These are phyloP conservation scores for Eulimnadia texana DNA, from an alignment of 1,140 invertebrate species.

Conservation along the genomic window DNA sequence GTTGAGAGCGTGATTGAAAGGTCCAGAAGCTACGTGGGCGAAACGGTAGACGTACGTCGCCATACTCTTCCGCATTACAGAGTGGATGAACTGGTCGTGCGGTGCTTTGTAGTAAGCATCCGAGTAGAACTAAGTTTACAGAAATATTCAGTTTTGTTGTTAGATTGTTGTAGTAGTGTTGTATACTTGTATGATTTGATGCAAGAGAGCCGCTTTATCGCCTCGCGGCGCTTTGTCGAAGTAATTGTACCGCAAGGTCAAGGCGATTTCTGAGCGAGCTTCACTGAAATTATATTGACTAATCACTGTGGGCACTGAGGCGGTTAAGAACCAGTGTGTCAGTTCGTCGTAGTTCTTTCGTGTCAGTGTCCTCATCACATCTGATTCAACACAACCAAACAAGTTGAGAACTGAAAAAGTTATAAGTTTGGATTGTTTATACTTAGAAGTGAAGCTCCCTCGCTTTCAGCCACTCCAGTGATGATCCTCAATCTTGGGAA, in stretches of 20 bases:
- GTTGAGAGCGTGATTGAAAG: constrained; percentile 26
- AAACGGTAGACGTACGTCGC: constrained; percentile 29
- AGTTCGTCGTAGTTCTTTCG: constrained; percentile 33
- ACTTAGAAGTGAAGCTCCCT: constrained; percentile 27
- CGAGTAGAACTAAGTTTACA: constrained; percentile 27
- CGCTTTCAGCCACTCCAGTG: constrained; percentile 42
- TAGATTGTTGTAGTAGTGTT: not conserved
- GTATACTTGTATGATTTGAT: constrained; percentile 23
- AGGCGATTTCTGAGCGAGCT: constrained; percentile 24
- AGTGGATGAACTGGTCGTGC: constrained; percentile 24
- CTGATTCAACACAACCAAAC: no score
- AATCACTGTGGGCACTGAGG: constrained; percentile 33
- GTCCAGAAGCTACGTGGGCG: constrained; percentile 32
- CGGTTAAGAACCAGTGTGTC: constrained; percentile 33
- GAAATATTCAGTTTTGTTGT: not conserved
- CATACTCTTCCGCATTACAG: constrained; percentile 19
- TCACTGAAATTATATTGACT: constrained; percentile 26
- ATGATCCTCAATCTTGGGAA: constrained; percentile 35
- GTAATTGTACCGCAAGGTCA: constrained; percentile 38
- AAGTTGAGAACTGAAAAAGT: no score
- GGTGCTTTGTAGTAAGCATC: constrained; percentile 27
- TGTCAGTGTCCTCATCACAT: constrained; percentile 28
- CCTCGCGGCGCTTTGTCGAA: constrained; percentile 28
- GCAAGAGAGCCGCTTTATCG: constrained; percentile 23
- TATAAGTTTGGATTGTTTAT: not conserved